A percentile compares a stretch with the other conserved stretches of the same genome.
These are phyloP conservation scores for Hemibagrus wyckioides DNA, from an alignment of 2,113 vertebrate species.

Conservation along the genomic window DNA sequence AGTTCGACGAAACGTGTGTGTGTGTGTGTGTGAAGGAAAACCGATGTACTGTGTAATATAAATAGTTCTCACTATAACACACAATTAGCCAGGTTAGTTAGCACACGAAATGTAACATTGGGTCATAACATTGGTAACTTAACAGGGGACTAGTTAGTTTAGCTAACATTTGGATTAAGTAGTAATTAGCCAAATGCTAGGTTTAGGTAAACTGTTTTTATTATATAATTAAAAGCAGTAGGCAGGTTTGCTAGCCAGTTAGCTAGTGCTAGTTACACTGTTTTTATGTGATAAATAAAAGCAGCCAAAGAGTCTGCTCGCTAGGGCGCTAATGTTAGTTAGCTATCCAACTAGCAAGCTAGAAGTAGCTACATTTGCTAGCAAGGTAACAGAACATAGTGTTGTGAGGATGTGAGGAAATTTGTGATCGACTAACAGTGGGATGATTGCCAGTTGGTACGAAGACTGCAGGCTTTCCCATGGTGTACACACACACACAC, in stretches of 20 bases:
- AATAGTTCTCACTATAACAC: neutral
- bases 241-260: neutral
- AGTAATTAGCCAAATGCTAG: neutral
- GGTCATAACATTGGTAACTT: neutral
- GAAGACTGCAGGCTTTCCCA: neutral
- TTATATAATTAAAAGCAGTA: neutral
- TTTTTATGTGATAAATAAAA: neutral
- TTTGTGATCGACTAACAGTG: neutral
- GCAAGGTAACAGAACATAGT: neutral
- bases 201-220: neutral
- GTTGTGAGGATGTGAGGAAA: neutral
- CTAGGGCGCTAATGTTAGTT: neutral
- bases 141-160: neutral
- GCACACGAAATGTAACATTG: neutral
- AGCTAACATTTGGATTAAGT: neutral
- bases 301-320: neutral
- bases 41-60: too few species aligned
- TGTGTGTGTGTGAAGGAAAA: conserved; percentile 30
- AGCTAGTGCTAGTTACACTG: neutral
- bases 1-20: neutral
- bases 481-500: neutral
- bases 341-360: too few species aligned
- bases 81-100: neutral
- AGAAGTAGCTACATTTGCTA: neutral
- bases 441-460: neutral